Evolutionary conservation across 1,140 invertebrate species (phyloP).

Genomic region (Geopemphigus sp.): DNA sequence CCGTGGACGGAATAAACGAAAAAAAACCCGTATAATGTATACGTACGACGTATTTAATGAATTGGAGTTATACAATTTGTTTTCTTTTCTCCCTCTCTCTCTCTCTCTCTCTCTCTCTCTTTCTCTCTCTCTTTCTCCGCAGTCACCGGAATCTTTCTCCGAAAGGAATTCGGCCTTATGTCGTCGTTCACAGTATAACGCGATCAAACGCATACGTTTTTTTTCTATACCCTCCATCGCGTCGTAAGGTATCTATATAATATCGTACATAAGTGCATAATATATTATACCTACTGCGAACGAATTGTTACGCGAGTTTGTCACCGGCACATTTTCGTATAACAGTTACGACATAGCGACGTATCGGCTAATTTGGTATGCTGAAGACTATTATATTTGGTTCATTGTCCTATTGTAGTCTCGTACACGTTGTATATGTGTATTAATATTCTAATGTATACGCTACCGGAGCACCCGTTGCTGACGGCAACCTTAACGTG

Average conservation of each 20-base stretch:
- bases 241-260: neutral
- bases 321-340: constrained; percentile 36
- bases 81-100: neutral
- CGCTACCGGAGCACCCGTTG: too few relatives aligned
- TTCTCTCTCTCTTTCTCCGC: too few relatives aligned
- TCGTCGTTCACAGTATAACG: neutral
- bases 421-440: neutral
- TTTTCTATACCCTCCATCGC: constrained; percentile 22
- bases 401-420: constrained; percentile 38
- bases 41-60: constrained; percentile 19
- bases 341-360: constrained; percentile 16
- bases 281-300: neutral
- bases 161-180: constrained; percentile 25
- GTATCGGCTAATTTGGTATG: constrained; percentile 15
- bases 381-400: constrained; percentile 22
- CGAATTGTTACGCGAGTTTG: constrained; percentile 27
- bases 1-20: neutral
- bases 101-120: neutral
- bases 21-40: neutral
- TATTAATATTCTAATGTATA: too few relatives aligned
- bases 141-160: constrained; percentile 4
- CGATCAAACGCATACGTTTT: constrained; percentile 2
- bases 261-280: neutral
- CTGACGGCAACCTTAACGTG: too few relatives aligned
- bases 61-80: constrained; percentile 31